phyloP scores from a whole-genome alignment of 2,888 invertebrate species.

The Lithophane leautieri region DNA sequence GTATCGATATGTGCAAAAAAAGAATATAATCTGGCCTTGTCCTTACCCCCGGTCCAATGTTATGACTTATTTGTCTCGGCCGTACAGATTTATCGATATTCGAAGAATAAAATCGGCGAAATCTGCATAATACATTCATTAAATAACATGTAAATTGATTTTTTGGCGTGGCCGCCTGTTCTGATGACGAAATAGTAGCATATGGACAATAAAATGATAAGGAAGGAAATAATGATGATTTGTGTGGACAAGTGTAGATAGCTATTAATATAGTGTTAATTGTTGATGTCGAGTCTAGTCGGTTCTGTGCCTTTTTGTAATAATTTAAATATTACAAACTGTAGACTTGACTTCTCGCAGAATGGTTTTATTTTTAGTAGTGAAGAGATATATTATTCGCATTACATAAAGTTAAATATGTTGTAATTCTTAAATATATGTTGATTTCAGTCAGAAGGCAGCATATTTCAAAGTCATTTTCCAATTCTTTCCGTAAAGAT shows the following conservation, averaged over 20 bases:
- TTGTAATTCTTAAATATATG: neutral
- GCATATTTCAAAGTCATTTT: neutral
- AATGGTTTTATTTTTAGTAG: neutral
- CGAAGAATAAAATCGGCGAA: conserved; percentile 81
- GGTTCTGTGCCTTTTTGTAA: conserved; percentile 46
- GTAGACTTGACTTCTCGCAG: neutral
- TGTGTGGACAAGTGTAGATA: conserved; percentile 66
- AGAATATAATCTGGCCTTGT: conserved; percentile 76
- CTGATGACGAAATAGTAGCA: conserved; percentile 76
- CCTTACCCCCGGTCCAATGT: conserved; percentile 85
- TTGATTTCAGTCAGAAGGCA: neutral
- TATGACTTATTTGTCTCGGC: conserved; percentile 89
- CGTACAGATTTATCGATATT: conserved; percentile 84
- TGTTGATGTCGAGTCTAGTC: conserved; percentile 49
- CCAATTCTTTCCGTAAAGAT: neutral
- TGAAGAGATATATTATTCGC: neutral
- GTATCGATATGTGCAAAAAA: conserved; percentile 75
- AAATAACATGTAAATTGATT: conserved; percentile 86
- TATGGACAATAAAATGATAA: conserved; percentile 76
- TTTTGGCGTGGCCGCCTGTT: conserved; percentile 74
- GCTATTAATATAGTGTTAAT: conserved; percentile 66
- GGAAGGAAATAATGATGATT: conserved; percentile 81
- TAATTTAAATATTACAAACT: conserved; percentile 39
- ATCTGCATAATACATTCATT: conserved; percentile 86
- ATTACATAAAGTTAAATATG: neutral